Conservation (phyloP, 1,140 invertebrate genomes). For the Penaeus chinensis region DNA sequence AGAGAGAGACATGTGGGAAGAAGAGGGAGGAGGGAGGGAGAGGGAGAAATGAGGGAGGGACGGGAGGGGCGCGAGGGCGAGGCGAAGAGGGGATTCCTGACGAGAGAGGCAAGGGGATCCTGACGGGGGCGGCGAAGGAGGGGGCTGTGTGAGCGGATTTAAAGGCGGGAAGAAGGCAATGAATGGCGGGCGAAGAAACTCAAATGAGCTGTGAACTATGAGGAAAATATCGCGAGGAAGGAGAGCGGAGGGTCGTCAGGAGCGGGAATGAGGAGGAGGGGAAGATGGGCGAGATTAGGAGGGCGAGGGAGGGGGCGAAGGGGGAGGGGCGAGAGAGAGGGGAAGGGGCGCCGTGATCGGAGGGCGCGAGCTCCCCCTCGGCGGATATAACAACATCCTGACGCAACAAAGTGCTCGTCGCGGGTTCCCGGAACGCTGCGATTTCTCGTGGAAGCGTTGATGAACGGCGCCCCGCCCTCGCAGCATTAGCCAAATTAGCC, state of each 20-base stretch:
- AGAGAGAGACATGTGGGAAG: background rate
- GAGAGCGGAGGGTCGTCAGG: too few species aligned
- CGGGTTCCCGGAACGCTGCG: conserved; percentile 45
- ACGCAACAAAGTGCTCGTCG: conserved; percentile 40
- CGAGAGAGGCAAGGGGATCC: background rate
- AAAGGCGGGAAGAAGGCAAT: background rate
- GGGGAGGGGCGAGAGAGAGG: background rate
- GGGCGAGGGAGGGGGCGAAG: background rate
- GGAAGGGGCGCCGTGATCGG: too few species aligned
- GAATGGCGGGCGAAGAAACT: conserved; percentile 1
- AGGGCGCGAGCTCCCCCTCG: background rate
- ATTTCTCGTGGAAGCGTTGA: conserved; percentile 59
- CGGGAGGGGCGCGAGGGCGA: background rate
- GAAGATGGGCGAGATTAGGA: background rate
- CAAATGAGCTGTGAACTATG: background rate
- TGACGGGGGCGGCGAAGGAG: background rate
- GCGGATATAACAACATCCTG: conserved; percentile 55
- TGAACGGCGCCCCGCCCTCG: conserved; percentile 42
- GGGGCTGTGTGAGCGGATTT: background rate
- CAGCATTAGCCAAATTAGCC: conserved; percentile 56
- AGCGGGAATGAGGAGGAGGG: too few species aligned
- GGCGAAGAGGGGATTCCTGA: background rate
- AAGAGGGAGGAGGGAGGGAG: background rate
- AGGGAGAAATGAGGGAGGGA: background rate
- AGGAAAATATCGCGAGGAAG: background rate